Conservation (phyloP, 2,888 invertebrate genomes). For the Mactromeris polynyma region DNA sequence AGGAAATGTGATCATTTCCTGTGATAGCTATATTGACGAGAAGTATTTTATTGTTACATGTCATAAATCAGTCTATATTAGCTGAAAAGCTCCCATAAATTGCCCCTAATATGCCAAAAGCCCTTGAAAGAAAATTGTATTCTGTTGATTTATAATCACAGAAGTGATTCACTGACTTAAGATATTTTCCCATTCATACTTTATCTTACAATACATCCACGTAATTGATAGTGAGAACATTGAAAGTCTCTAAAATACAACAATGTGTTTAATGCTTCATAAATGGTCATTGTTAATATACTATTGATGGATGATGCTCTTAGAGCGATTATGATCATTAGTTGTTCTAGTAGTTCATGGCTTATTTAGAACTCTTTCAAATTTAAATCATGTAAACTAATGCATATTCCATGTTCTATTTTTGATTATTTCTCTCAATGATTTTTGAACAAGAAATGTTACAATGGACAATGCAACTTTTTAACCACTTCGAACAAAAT, state of each 20-base stretch:
- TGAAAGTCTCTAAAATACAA: neutral
- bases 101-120: constrained; percentile 48
- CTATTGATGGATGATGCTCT: too few relatives aligned
- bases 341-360: too few relatives aligned
- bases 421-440: neutral
- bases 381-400: neutral
- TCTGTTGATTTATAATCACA: constrained; percentile 42
- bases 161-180: neutral
- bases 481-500: too few relatives aligned
- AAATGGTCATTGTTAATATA: neutral
- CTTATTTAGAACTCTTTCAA: too few relatives aligned
- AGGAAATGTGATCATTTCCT: constrained; percentile 33
- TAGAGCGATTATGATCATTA: too few relatives aligned
- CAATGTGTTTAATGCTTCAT: neutral
- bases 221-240: neutral
- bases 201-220: neutral
- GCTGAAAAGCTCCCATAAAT: constrained; percentile 56
- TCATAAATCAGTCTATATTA: constrained; percentile 55
- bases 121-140: constrained; percentile 50
- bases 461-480: too few relatives aligned
- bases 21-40: neutral
- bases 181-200: neutral
- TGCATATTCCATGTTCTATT: neutral
- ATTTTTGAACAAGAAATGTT: neutral
- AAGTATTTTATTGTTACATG: constrained; percentile 30